Percentiles rank a stretch among this genome's conserved stretches.
phyloP scores from a whole-genome alignment of 2,888 invertebrate species.

The Rhodophaea formosa region DNA sequence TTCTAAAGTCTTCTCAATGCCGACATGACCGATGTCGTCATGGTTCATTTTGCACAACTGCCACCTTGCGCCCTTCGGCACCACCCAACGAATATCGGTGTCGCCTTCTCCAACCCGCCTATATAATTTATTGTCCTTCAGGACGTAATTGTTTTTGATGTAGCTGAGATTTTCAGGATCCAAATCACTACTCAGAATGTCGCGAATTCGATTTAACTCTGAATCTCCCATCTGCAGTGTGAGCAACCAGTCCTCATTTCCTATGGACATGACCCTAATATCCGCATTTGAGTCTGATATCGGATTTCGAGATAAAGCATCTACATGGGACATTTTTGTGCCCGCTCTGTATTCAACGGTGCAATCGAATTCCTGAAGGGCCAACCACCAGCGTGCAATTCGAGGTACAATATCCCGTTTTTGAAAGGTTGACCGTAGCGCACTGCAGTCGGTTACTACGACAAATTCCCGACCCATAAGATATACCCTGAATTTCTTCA shows the following conservation, averaged over 20 bases:
- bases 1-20: slow-evolving; percentile 43
- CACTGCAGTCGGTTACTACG: slow-evolving; percentile 5
- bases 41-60: slow-evolving; percentile 38
- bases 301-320: slow-evolving; percentile 17
- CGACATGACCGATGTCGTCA: slow-evolving; percentile 51
- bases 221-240: slow-evolving; percentile 23
- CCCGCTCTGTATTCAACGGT: slow-evolving; percentile 21
- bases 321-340: slow-evolving; percentile 23
- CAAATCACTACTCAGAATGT: slow-evolving; percentile 16
- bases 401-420: slow-evolving; percentile 18
- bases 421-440: slow-evolving; percentile 16
- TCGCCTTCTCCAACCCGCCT: slow-evolving; percentile 19
- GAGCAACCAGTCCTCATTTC: slow-evolving; percentile 20
- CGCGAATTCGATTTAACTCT: slow-evolving; percentile 18
- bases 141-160: slow-evolving; percentile 21
- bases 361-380: slow-evolving; percentile 23
- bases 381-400: slow-evolving; percentile 21
- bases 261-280: slow-evolving; percentile 14
- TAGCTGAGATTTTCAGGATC: slow-evolving; percentile 19
- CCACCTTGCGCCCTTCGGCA: too few relatives aligned
- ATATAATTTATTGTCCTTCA: slow-evolving; percentile 26
- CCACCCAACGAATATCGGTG: slow-evolving; percentile 35
- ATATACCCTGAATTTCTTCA: slow-evolving; percentile 23
- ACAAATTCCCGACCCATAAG: slow-evolving; percentile 19
- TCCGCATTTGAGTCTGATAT: too few relatives aligned